Base-by-base conservation (phyloP, 1,140 invertebrate genomes). In the Drosophila willistoni region DNA sequence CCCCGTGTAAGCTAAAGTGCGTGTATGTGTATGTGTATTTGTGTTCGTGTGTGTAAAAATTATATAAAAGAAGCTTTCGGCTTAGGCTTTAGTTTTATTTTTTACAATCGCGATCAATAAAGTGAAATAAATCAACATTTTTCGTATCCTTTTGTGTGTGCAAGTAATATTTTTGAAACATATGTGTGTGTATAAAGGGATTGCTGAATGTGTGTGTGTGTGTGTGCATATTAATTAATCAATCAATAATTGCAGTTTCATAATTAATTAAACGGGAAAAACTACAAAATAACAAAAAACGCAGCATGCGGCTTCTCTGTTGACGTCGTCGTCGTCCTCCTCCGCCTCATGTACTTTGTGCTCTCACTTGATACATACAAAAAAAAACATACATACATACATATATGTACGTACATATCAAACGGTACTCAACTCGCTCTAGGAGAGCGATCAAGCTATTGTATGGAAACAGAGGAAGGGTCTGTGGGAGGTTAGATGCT, bases 51-150 rank as follows among this genome's bases (percentile, higher is more conserved):
- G 70, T 78, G 63, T 75, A 74, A 69, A 89, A 89, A 89, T 89
- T 89, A 89, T 89, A 89, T 89, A 89, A 89, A 86, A 78, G 77
- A 77, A 76, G 73, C 73, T 76, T 76, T 76, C 55, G 73, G 73
- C 73, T 70, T 60, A 77, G 73, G 66, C 73, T 74, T 56, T 65
- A 56, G 60, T 77, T 77, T 70, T 63, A 55, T 64, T 14, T 68
- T 19, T 68, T 36, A 33, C 41, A 33, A 34, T 59, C 22, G 25
- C 57, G 75, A 78, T 78, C 75, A 63, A 63, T 76, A 57, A 70
- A 47, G 36, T 34, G 34, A 39, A 68, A 34, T 19, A 62, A 39
- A 33, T 66, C 65, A 25, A 60, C 17, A 19, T 25, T 68, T 17
- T 51, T 22, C 44, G 9, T 12, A 22, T 39, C 36, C 17, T 22